phyloP scores from a whole-genome alignment of 2,888 invertebrate genomes.

The Drosophila rubida region DNA sequence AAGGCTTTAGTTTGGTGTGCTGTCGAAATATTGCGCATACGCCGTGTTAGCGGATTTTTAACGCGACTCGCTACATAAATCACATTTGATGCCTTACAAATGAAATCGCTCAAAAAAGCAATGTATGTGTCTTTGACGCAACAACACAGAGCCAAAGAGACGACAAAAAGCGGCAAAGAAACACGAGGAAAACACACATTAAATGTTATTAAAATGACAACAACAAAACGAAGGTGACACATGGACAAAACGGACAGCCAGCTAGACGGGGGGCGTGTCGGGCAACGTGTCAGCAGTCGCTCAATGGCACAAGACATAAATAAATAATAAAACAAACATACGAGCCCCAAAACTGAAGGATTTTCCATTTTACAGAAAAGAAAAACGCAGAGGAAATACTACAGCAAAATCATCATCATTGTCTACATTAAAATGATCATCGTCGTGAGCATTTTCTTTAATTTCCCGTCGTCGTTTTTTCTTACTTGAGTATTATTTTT shows the following conservation, averaged over 20 bases:
- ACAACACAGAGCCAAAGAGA: slow-evolving; percentile 9
- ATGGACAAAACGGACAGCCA: slow-evolving; percentile 5
- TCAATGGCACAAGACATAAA: slow-evolving; percentile 68
- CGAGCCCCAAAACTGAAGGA: slow-evolving; percentile 42
- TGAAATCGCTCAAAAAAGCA: slow-evolving; percentile 37
- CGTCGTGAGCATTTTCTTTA: slow-evolving; percentile 9
- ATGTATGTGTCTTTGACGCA: slow-evolving; percentile 47
- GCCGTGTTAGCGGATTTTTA: slow-evolving; percentile 30
- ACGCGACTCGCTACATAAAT: slow-evolving; percentile 42
- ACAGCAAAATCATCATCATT: slow-evolving; percentile 59
- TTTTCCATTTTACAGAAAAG: slow-evolving; percentile 25
- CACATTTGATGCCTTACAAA: slow-evolving; percentile 56
- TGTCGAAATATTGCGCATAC: slow-evolving; percentile 52
- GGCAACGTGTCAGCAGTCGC: slow-evolving; percentile 74
- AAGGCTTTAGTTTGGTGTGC: slow-evolving; percentile 35
- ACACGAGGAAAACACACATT: slow-evolving; percentile 37
- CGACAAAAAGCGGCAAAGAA: slow-evolving; percentile 1
- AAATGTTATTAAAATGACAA: slow-evolving; percentile 61
- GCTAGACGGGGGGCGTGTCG: slow-evolving; percentile 57
- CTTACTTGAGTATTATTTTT: slow-evolving; percentile 21
- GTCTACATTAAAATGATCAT: background rate
- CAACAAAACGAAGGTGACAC: slow-evolving; percentile 31
- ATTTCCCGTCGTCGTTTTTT: slow-evolving; percentile 1
- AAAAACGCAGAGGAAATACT: slow-evolving; percentile 4
- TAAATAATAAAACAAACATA: slow-evolving; percentile 63